Evolutionary conservation across 2,113 vertebrate genomes (phyloP), one percentile per base, ranked within the genome.

Genomic region (Oncorhynchus clarkii): DNA sequence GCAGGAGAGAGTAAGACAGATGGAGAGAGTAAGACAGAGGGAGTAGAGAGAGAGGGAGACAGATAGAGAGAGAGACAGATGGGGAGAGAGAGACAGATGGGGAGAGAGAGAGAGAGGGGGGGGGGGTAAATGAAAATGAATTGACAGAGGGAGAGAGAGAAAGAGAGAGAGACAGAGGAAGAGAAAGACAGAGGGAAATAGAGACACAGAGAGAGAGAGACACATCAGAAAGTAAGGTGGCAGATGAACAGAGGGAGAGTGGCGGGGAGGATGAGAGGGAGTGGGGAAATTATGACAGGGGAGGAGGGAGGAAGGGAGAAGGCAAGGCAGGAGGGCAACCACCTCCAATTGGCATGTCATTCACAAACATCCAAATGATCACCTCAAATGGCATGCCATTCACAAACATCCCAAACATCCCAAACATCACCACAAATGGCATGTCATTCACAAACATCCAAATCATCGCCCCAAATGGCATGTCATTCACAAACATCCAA

Each of bases 271-370:
- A 2, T 45, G 39, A 73, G n/a, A 65, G 59, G 65, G 26, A 74
- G 64, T 2, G 24, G 14, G 22, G 0, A 16, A 51, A 51, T 1
- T 48, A 78, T 51, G 48, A 71, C 11, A 71, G 24, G 16, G 24
- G 9, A 29, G 18, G 8, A 31, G 27, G 13, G 49, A 4, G 54
- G 26, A 65, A 51, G 31, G 22, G 29, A 22, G 65, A 54, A 16
- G 29, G 16, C 20, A 70, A 73, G 66, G 86, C 72, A 88, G 73
- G 11, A 18, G 64, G 79, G 68, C 74, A 79, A 70, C 76, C 14
- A 24, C 76, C 75, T 34, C 67, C 64, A 72, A 60, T 78, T 72
- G 66, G 71, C 20, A 80, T 76, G 31, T 6, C 31, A 1, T 34
- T 34, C 31, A 34, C 31, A 31, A 31, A 31, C 29, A 31, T 31